Base-by-base conservation (phyloP, 2,797 vertebrate genomes). In the Catamblyrhynchus diadema region DNA sequence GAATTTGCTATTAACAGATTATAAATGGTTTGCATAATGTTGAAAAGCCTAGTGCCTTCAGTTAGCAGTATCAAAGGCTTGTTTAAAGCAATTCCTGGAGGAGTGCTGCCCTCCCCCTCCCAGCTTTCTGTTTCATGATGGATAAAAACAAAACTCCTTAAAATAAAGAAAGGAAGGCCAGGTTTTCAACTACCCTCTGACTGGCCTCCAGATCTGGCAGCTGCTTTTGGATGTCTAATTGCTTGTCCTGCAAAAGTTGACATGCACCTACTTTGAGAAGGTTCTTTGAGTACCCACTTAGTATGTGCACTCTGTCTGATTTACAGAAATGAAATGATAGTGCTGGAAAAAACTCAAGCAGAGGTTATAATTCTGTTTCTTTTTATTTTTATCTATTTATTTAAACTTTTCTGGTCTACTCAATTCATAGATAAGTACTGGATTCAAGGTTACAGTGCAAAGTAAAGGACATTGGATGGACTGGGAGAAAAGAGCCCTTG, bases 1-100 rank as follows among this genome's bases (percentile, higher is more conserved):
- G 92, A 96, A 97, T 96, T 97, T 69, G 24, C 96, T 97, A 70
- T 96, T 97, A 97, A 95, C 93, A 94, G 96, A 83, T 96, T 97
- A 95, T 96, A 97, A 97, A 97, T 95, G 96, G 94, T 92, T 97
- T 97, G 97, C 96, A 96, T 95, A 96, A 95, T 93, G 90, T 95
- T 97, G 95, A 97, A 96, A 98, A 97, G 96, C 96, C 85, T 72
- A 62, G 90, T 90, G 97, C 96, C 96, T 95, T 95, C 82, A 96
- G 95, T 95, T 60, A 96, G 91, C 37, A 17, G 81, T 96, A 95
- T 96, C 96, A 97, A 97, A 97, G 94, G 92, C 94, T 96, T 97
- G 97, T 97, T 97, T 96, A 97, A 96, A 98, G 94, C 96, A 97
- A 87, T 88, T 94, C 82, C 96, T 97, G 94, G 93, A 96, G 97